phyloP scores from a whole-genome alignment of 2,888 invertebrate genomes.

The Heteromurus nitidus region DNA sequence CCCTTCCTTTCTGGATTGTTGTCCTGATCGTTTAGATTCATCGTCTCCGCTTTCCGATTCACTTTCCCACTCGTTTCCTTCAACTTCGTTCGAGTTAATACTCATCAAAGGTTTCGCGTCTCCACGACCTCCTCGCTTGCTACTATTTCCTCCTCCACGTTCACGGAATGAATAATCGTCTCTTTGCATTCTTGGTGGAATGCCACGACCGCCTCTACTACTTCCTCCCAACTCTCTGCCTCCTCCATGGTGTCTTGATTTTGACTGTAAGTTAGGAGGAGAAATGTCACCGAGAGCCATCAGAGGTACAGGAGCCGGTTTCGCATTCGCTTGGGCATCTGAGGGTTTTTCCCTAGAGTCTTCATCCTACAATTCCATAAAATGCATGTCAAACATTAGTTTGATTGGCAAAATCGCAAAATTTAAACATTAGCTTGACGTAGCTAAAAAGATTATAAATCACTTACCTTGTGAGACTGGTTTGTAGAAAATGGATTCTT shows the following conservation, averaged over 20 bases:
- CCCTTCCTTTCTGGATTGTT: constrained; percentile 60
- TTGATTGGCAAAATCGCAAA: too few species aligned
- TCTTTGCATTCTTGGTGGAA: constrained; percentile 55
- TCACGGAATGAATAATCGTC: constrained; percentile 48
- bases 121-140: constrained; percentile 47
- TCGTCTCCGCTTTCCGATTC: constrained; percentile 66
- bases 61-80: constrained; percentile 65
- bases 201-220: constrained; percentile 45
- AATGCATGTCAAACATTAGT: too few species aligned
- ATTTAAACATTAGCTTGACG: too few species aligned
- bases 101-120: constrained; percentile 69
- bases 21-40: constrained; percentile 62
- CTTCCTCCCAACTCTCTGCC: constrained; percentile 21
- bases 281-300: constrained; percentile 71
- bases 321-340: constrained; percentile 36
- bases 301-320: constrained; percentile 68
- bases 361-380: constrained; percentile 59
- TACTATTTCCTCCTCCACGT: constrained; percentile 40
- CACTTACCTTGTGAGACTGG: constrained; percentile 44
- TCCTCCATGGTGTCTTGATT: constrained; percentile 52
- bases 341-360: constrained; percentile 46
- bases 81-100: constrained; percentile 67
- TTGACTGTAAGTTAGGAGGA: constrained; percentile 65
- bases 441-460: too few species aligned
- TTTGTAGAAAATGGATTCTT: constrained; percentile 82